These are phyloP conservation scores for Meda fulgida DNA, from an alignment of 2,797 vertebrate species.

Conservation along the genomic window DNA sequence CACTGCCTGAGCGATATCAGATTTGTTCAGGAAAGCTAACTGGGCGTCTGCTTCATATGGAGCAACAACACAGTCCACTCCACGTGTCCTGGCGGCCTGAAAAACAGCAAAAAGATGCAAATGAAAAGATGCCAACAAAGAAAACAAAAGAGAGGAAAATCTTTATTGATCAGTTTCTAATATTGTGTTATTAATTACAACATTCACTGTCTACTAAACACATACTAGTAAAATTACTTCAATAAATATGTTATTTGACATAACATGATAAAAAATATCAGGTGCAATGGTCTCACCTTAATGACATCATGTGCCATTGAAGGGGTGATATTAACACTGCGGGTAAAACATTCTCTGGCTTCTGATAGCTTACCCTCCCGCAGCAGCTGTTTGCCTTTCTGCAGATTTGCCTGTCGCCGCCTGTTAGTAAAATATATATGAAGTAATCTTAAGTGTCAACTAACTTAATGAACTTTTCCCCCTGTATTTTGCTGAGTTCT, in stretches of 20 bases:
- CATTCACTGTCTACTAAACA: background rate
- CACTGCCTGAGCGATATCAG: slow-evolving; percentile 87
- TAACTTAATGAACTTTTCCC: background rate
- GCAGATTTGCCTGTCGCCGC: slow-evolving; percentile 87
- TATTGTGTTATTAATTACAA: background rate
- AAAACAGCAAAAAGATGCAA: background rate
- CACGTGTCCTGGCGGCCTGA: slow-evolving; percentile 86
- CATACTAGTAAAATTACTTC: background rate
- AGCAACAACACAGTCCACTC: slow-evolving; percentile 93
- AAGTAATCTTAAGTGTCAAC: background rate
- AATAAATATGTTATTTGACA: background rate
- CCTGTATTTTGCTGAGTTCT: slow-evolving; percentile 69
- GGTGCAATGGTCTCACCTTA: slow-evolving; percentile 78
- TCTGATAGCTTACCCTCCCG: slow-evolving; percentile 90
- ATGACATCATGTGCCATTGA: slow-evolving; percentile 93
- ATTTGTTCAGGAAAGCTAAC: slow-evolving; percentile 90
- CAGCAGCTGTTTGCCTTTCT: slow-evolving; percentile 89
- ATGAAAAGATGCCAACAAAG: background rate
- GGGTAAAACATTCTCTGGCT: slow-evolving; percentile 92
- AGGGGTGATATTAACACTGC: slow-evolving; percentile 89
- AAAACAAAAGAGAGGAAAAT: background rate
- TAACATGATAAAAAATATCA: background rate
- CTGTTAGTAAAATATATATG: slow-evolving; percentile 67
- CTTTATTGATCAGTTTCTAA: background rate
- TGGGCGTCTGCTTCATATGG: slow-evolving; percentile 98